These are phyloP conservation scores for Periophthalmus modestus DNA, from an alignment of 2,113 vertebrate species.

Conservation along the genomic window DNA sequence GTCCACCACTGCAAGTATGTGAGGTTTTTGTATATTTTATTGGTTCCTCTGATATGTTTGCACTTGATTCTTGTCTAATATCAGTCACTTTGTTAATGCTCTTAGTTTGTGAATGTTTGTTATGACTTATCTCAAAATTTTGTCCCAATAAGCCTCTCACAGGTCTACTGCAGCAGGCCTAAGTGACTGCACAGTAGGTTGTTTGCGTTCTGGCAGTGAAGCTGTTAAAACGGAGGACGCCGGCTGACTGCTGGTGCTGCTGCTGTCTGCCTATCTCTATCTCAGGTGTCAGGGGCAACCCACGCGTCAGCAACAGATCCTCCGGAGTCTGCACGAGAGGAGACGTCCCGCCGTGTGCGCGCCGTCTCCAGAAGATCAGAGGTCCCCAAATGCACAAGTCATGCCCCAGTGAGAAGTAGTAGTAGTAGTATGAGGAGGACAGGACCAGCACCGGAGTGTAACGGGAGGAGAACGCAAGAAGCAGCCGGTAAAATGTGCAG, in stretches of 20 bases:
- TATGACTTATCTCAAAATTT: no score
- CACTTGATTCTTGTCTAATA: no score
- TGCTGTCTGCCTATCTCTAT: slow-evolving; percentile 37
- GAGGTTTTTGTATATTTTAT: no score
- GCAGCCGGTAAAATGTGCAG: slow-evolving; percentile 1
- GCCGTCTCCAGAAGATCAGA: slow-evolving; percentile 18
- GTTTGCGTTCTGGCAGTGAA: slow-evolving; percentile 45
- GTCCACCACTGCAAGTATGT: no score
- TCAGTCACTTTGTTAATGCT: no score
- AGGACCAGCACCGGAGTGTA: slow-evolving; percentile 5
- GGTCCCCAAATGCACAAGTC: slow-evolving; percentile 4
- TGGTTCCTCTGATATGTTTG: no score
- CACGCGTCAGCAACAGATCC: slow-evolving; percentile 67
- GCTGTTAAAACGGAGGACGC: slow-evolving; percentile 58
- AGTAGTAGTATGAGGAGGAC: background rate
- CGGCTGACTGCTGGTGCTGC: slow-evolving; percentile 6
- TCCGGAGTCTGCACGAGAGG: slow-evolving; percentile 29
- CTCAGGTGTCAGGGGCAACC: slow-evolving; percentile 73
- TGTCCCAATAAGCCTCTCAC: no score
- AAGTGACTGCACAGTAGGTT: no score
- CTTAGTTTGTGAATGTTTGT: no score
- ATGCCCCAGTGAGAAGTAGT: slow-evolving; percentile 25
- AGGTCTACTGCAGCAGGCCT: no score
- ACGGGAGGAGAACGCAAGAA: background rate
- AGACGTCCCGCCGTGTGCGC: slow-evolving; percentile 14